These are phyloP conservation scores for Oreochromis tanganicae DNA, from an alignment of 2,113 vertebrate genomes.

Conservation along the genomic window DNA sequence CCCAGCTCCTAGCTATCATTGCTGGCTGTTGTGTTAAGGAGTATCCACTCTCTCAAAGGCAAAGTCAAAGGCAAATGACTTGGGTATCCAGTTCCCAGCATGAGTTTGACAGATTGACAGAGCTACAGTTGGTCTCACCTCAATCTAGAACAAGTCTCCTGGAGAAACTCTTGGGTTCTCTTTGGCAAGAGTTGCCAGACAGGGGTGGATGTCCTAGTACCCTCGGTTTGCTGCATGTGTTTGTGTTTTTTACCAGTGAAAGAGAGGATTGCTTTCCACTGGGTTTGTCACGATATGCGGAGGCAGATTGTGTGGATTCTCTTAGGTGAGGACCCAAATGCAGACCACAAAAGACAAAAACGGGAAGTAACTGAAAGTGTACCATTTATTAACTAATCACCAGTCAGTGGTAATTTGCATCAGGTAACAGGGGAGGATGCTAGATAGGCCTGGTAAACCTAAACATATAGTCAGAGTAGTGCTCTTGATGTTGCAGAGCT, in stretches of 20 bases:
- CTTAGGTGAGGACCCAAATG: background rate
- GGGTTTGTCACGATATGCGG: fast-evolving
- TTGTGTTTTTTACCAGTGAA: background rate
- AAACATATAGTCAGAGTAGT: fast-evolving
- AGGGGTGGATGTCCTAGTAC: background rate
- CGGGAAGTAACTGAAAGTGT: fast-evolving
- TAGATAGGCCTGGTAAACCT: fast-evolving
- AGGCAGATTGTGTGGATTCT: background rate
- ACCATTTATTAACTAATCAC: fast-evolving
- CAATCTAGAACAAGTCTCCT: background rate
- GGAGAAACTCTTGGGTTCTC: fast-evolving
- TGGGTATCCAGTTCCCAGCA: fast-evolving
- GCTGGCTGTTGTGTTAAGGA: background rate
- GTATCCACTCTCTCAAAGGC: background rate
- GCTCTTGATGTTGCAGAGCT: background rate
- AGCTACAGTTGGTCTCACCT: background rate
- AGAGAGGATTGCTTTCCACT: background rate
- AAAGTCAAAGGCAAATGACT: fast-evolving
- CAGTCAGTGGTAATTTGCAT: background rate
- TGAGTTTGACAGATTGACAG: background rate
- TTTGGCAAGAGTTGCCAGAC: background rate
- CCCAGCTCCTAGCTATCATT: background rate
- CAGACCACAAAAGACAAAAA: fast-evolving
- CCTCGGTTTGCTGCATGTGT: background rate
- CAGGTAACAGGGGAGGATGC: fast-evolving